Conservation (phyloP, 2,888 invertebrate genomes). For the Myopa testacea region DNA sequence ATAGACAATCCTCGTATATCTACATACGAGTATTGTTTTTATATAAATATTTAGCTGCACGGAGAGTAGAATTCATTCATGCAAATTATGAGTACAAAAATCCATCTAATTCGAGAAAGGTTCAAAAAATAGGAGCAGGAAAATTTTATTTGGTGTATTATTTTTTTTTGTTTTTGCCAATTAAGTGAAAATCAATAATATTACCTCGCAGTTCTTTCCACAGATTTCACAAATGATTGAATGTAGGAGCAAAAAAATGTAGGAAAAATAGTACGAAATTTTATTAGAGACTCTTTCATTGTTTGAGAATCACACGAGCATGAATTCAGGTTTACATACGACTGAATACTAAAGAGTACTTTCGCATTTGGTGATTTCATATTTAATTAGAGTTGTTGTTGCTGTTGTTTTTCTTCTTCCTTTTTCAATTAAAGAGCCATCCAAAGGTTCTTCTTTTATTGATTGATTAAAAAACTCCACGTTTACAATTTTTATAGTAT, state of each 20-base stretch:
- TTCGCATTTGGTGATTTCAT: neutral
- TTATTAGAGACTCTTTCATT: neutral
- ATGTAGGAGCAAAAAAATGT: neutral
- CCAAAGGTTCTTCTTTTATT: neutral
- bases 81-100: neutral
- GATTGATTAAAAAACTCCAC: neutral
- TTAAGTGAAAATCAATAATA: slow-evolving; percentile 29
- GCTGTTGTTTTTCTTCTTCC: neutral
- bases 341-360: slow-evolving; percentile 10
- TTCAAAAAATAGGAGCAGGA: no score
- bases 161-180: neutral
- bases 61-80: neutral
- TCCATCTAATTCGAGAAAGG: neutral
- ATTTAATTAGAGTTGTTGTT: slow-evolving; percentile 16
- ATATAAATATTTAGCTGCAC: no score
- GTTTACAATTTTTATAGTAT: neutral
- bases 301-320: neutral
- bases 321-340: neutral
- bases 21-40: no score
- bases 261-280: neutral
- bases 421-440: neutral
- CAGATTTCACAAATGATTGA: neutral
- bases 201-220: neutral
- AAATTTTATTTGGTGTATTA: no score
- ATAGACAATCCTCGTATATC: no score